Base-by-base conservation (phyloP, 2,797 vertebrate species). In the Acanthornis magna region DNA sequence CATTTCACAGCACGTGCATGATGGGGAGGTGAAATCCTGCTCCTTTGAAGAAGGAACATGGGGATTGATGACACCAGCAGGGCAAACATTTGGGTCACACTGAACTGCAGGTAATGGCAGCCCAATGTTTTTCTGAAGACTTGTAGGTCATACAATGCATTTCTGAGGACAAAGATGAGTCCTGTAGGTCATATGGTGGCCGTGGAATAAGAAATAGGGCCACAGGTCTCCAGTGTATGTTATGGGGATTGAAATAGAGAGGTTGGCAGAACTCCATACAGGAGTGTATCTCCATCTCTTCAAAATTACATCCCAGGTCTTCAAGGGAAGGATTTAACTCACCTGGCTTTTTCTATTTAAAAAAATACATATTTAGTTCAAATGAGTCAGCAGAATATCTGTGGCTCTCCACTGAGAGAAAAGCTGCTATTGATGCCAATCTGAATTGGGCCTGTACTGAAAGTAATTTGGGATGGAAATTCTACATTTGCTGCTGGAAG, bases 1-100 rank as follows among this genome's bases (percentile, higher is more conserved):
- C 5, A 17, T 88, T 86, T 76, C 71, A 76, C 32, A 76, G 48
- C 18, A 32, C 1, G 0, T 0, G 0, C 10, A 7, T 3, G 8
- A 40, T 43, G 38, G 40, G 67, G 55, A 72, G 6, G 21, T 42
- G 48, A 88, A 90, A 82, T 60, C 32, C n/a, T 75, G 10, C 32
- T 68, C 58, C 43, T 58, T 3, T 72, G 53, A 79, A 16, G 19
- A 67, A 60, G 27, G 30, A 73, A 20, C 16, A 7, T 0, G 2
- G 7, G 36, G 6, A 10, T 6, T 50, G 20, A 20, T n/a, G 45
- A 54, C 42, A 32, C 8, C 57, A 80, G 47, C 0, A 12, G n/a
- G 25, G 16, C 20, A 75, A 81, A 58, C 0, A 34, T 29, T 53
- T 81, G 21, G 3, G 22, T 42, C 34, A 27, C 29, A 22, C n/a